A percentile compares a stretch with the other conserved stretches of the same genome.
phyloP scores from a whole-genome alignment of 2,797 vertebrate species.

The Melanotaenia pygmaea region DNA sequence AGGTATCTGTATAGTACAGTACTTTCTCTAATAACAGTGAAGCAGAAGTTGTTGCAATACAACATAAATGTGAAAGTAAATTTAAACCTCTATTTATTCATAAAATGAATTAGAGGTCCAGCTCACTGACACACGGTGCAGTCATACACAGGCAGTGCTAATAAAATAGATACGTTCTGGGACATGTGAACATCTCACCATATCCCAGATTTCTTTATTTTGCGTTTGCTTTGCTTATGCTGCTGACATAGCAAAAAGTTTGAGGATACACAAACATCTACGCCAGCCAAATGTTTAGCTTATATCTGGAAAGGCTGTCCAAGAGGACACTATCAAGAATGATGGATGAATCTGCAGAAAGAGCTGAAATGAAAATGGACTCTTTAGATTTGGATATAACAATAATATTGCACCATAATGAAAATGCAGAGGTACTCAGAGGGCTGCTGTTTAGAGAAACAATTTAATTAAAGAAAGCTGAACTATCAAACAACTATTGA shows the following conservation, averaged over 20 bases:
- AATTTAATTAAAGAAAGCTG: background rate
- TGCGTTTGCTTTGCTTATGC: constrained; percentile 8
- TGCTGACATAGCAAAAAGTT: constrained; percentile 31
- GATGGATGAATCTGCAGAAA: constrained; percentile 8
- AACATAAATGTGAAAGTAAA: constrained; percentile 1
- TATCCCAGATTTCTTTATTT: background rate
- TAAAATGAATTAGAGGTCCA: background rate
- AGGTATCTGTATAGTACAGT: constrained; percentile 76
- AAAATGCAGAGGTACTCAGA: background rate
- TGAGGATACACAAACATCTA: background rate
- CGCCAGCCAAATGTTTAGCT: background rate
- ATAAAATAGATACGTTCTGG: constrained; percentile 12
- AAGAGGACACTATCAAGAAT: constrained; percentile 9
- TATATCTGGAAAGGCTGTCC: background rate
- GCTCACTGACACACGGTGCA: background rate
- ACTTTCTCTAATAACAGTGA: background rate
- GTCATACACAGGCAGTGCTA: background rate
- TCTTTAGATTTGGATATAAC: background rate
- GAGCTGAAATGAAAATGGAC: background rate
- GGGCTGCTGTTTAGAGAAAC: background rate
- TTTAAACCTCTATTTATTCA: background rate
- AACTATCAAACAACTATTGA: background rate
- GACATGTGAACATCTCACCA: background rate
- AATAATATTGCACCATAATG: background rate
- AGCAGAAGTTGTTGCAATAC: background rate